Percentiles rank a stretch among this genome's conserved stretches.
Conservation (phyloP, 2,888 invertebrate genomes). For the Coenonympha arcania region DNA sequence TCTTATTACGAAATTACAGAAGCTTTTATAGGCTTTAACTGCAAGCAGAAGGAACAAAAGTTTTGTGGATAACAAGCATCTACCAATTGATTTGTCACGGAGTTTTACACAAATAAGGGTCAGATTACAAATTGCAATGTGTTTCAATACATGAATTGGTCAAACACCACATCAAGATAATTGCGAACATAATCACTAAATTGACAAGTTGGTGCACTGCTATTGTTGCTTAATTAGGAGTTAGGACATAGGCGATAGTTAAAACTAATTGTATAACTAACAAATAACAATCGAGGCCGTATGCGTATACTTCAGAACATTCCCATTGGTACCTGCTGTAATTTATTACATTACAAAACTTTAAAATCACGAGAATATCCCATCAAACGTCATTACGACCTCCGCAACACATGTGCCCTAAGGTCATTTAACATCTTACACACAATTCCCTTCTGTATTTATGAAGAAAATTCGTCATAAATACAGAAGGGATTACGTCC, state of each 20-base stretch:
- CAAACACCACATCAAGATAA: too few relatives aligned
- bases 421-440: neutral
- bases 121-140: too few relatives aligned
- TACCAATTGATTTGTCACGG: conserved; percentile 27
- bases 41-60: conserved; percentile 25
- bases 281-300: neutral
- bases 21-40: conserved; percentile 16
- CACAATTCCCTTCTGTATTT: neutral
- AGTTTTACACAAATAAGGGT: too few relatives aligned
- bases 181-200: too few relatives aligned
- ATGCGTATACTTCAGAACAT: conserved; percentile 4
- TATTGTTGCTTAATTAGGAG: too few relatives aligned
- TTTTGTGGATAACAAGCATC: conserved; percentile 20
- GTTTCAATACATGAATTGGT: too few relatives aligned
- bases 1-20: conserved; percentile 26
- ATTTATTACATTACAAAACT: conserved; percentile 20
- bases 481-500: neutral
- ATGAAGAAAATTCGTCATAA: too few relatives aligned
- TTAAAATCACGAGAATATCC: conserved; percentile 31
- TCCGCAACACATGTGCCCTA: conserved; percentile 29
- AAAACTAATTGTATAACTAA: conserved; percentile 5
- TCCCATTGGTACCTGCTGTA: conserved; percentile 7
- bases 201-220: too few relatives aligned
- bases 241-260: neutral
- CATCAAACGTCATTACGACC: conserved; percentile 32